These are phyloP conservation scores for Drosophila parthenogenetica DNA, from an alignment of 2,888 invertebrate genomes.

Conservation along the genomic window DNA sequence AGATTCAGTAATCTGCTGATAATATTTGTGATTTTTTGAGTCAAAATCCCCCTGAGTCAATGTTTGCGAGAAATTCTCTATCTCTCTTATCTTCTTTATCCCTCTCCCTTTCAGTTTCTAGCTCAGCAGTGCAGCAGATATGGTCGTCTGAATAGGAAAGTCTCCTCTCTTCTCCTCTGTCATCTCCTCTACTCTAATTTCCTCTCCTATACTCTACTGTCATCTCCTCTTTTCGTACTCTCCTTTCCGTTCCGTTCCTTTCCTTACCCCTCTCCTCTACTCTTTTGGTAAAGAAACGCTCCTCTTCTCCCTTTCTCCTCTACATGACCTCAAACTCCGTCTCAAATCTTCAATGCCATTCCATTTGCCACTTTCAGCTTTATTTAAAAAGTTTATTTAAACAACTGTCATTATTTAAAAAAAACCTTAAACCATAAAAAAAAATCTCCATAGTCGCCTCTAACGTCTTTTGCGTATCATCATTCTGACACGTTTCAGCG, in stretches of 20 bases:
- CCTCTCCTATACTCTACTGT: too few species aligned
- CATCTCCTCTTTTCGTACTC: too few species aligned
- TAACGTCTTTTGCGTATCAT: constrained; percentile 86
- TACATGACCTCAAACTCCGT: too few species aligned
- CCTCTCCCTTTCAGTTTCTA: neutral
- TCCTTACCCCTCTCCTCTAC: neutral
- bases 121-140: too few species aligned
- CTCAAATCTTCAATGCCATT: too few species aligned
- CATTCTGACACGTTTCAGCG: constrained; percentile 88
- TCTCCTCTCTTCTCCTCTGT: too few species aligned
- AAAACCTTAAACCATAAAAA: neutral
- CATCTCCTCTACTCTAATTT: too few species aligned
- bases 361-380: too few species aligned
- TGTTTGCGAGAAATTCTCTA: too few species aligned
- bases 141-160: too few species aligned
- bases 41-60: constrained; percentile 5
- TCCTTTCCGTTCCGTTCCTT: neutral
- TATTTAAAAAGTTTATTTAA: too few species aligned
- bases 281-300: too few species aligned
- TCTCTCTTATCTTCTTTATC: neutral
- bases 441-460: neutral
- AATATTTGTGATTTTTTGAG: constrained; percentile 5
- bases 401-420: neutral
- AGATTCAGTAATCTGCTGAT: constrained; percentile 6
- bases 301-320: neutral